phyloP scores from a whole-genome alignment of 2,888 invertebrate genomes.

The Zygaena filipendulae region DNA sequence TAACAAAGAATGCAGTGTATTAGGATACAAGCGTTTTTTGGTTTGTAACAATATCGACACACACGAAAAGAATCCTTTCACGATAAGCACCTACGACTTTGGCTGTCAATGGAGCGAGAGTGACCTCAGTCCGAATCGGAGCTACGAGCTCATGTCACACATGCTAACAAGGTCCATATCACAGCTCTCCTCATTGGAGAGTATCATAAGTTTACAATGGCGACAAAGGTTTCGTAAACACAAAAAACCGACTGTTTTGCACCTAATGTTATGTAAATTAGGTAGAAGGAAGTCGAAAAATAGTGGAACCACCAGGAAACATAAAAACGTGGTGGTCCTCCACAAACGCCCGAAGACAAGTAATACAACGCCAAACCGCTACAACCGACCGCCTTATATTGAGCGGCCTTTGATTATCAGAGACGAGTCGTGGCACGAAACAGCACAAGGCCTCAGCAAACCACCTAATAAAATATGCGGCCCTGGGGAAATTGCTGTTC shows the following conservation, averaged over 20 bases:
- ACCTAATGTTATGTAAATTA: slow-evolving; percentile 20
- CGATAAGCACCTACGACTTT: too few relatives aligned
- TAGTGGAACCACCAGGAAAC: slow-evolving; percentile 18
- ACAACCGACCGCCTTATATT: slow-evolving; percentile 17
- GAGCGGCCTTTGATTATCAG: slow-evolving; percentile 26
- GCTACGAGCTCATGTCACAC: slow-evolving; percentile 33
- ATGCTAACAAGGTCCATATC: slow-evolving; percentile 27
- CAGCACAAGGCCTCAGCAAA: slow-evolving; percentile 11
- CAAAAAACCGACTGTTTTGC: too few relatives aligned
- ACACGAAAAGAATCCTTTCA: too few relatives aligned
- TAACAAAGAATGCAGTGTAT: too few relatives aligned
- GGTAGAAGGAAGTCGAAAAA: slow-evolving; percentile 21
- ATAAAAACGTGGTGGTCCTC: slow-evolving; percentile 26
- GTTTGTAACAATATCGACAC: too few relatives aligned
- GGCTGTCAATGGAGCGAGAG: slow-evolving; percentile 31
- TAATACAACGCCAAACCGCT: slow-evolving; percentile 22
- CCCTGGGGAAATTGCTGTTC: slow-evolving; percentile 35
- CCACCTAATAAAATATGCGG: slow-evolving; percentile 28
- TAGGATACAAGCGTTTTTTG: too few relatives aligned
- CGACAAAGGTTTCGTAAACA: slow-evolving; percentile 15
- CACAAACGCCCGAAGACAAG: too few relatives aligned
- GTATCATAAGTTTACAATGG: slow-evolving; percentile 20
- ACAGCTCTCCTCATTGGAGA: slow-evolving; percentile 22
- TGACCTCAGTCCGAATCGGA: slow-evolving; percentile 28
- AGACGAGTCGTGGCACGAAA: slow-evolving; percentile 19